Conservation (phyloP, 2,113 vertebrate genomes). For the Stegostoma tigrinum region DNA sequence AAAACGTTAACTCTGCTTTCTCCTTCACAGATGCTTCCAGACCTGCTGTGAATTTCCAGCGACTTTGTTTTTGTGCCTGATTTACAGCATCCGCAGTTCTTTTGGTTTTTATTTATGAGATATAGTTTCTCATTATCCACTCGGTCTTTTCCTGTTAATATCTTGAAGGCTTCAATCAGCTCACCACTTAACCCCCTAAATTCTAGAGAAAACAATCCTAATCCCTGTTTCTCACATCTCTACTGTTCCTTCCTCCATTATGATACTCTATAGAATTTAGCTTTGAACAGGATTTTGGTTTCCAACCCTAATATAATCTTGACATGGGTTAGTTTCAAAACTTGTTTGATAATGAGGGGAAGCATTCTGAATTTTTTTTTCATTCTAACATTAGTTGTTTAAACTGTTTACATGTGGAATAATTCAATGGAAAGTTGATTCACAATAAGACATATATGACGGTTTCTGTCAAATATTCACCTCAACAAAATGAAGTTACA, state of each 20-base stretch:
- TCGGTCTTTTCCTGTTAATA: no score
- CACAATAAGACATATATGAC: background rate
- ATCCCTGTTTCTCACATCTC: background rate
- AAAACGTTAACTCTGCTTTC: no score
- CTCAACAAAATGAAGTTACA: background rate
- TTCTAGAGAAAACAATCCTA: no score
- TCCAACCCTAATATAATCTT: background rate
- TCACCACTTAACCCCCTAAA: no score
- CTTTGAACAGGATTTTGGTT: background rate
- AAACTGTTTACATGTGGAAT: background rate
- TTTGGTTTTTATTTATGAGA: no score
- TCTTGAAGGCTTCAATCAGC: no score
- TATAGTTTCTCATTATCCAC: no score
- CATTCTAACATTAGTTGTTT: background rate
- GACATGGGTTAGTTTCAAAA: background rate
- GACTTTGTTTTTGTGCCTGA: no score
- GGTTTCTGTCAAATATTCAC: background rate
- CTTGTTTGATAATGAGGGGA: background rate
- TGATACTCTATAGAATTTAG: background rate
- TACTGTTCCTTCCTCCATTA: background rate
- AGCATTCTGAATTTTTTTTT: background rate
- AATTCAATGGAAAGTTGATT: background rate
- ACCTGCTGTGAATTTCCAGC: no score
- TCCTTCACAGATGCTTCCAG: no score
- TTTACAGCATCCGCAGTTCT: no score